Evolutionary conservation across 37 sponge, comb jelly and placozoan genomes (phyloP), one percentile per base, ranked within the genome.

Genomic region (Spongilla lacustris): DNA sequence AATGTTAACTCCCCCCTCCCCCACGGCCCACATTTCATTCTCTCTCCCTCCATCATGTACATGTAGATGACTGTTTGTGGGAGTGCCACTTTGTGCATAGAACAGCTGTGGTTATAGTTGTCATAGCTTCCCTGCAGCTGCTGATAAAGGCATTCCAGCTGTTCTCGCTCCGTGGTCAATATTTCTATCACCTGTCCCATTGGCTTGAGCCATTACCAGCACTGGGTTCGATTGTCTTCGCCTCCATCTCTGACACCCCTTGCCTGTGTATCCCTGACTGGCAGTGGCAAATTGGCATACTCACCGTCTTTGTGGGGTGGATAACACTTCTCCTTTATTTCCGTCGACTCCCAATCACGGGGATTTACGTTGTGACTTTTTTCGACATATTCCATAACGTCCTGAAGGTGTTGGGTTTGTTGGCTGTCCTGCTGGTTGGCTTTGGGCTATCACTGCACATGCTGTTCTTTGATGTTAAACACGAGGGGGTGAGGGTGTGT

Each of bases 311-410:
- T 71, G 81, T 95, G n/a, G 87, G 91, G 28, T 99, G 99, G 99
- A 91, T 95, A 26, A 75, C 92, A 68, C 80, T 98, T 79, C 80
- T 95, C 32, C 72, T 98, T 69, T 94, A 92, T 82, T 50, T 94
- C 32, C 84, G 91, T 25, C 89, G 91, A 71, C 77, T 95, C 12
- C 94, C 97, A 14, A 81, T 93, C 3, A 87, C 94, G 11, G 46
- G 46, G 46, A 99, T 99, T 80, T 99, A 95, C 86, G 92, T 99
- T 70, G 84, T 99, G 27, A 99, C 97, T 97, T 99, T 95, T 68
- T 77, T 92, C 35, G 82, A 95, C 82, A 94, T 99, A 21, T 86
- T 95, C 77, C 86, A 82, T 77, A 99, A 95, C 22, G 97, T 97
- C 84, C 36, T 86, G 66, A 93, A 93, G 86, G 73, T 97, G 73